A percentile compares a stretch with the other conserved stretches of the same genome.
Conservation (phyloP, 2,888 invertebrate genomes). For the Campoletis raptor region DNA sequence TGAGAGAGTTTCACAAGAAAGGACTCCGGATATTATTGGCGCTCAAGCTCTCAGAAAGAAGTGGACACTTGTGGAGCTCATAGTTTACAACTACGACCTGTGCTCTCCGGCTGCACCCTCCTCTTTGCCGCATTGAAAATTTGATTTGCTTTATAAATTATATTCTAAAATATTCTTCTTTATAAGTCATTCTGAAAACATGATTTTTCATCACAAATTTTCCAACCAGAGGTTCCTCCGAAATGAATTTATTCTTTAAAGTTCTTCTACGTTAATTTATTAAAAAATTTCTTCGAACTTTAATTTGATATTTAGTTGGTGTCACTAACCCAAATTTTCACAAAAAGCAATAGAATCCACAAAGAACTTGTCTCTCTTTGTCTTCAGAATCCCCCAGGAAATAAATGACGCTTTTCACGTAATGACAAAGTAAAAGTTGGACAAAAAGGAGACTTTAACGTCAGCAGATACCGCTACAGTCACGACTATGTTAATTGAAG, state of each 20-base stretch:
- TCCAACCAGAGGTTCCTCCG: not conserved
- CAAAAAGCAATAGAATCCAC: not conserved
- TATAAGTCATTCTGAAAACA: not conserved
- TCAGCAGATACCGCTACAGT: not conserved
- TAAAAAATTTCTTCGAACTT: not conserved
- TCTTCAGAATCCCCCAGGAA: not conserved
- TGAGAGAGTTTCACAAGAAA: slow-evolving; percentile 47
- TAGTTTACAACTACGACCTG: slow-evolving; percentile 66
- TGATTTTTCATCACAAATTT: not conserved
- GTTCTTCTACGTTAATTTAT: not conserved
- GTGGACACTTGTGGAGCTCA: slow-evolving; percentile 71
- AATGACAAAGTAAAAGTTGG: not conserved
- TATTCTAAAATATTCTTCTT: slow-evolving; percentile 10
- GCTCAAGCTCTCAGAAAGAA: slow-evolving; percentile 61
- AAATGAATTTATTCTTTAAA: not conserved
- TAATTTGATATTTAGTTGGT: not conserved
- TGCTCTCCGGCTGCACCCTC: slow-evolving; percentile 13
- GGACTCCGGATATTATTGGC: slow-evolving; percentile 65
- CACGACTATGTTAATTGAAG: slow-evolving; percentile 13
- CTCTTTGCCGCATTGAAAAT: slow-evolving; percentile 32
- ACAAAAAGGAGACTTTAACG: not conserved
- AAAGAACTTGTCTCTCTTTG: not conserved
- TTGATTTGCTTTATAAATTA: slow-evolving; percentile 39
- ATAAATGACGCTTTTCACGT: not conserved
- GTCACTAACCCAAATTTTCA: not conserved